Evolutionary conservation across 2,113 vertebrate species (phyloP), one percentile per base, ranked within the genome.

Genomic region (Caretta caretta): DNA sequence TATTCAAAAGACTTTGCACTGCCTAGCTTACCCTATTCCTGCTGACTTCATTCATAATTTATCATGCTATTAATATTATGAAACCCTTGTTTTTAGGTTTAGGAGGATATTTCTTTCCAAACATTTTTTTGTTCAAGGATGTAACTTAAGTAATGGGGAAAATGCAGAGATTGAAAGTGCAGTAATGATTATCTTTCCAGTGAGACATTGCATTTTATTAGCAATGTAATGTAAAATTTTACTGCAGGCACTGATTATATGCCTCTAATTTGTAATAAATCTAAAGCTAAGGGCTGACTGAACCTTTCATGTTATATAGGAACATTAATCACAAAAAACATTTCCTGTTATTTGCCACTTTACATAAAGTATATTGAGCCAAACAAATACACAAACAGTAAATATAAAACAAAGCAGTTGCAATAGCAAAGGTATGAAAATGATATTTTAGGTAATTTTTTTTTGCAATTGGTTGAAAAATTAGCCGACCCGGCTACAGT

Each of bases 301-400:
- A 80, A 35, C 4, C 1, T 10, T 14, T 72, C 1, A 0, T 69
- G 16, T 82, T 42, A 9, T 3, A 6, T 2, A 22, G 59, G 0
- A 1, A 1, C 2, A 17, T 6, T 19, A 49, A 19, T 80, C 57
- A 31, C 1, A 69, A 2, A 19, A 0, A 62, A 8, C 49, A 50
- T 24, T 78, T 79, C 27, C 8, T 83, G 11, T 57, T 75, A 3
- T 3, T 14, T 54, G 3, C n/a, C 79, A 10, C 0, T 3, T 19
- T 51, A 5, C 31, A 24, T n/a, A 46, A 84, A 5, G n/a, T 72
- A 2, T 29, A 31, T n/a, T 9, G 51, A 80, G 51, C 22, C 6
- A 13, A 24, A 10, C 1, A 2, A 50, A 54, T 0, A 1, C 2
- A 4, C 22, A 56, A 31, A 16, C 8, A 79, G 10, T 50, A 76